Conservation (phyloP, 2,113 vertebrate genomes). For the Hydrolagus affinis region DNA sequence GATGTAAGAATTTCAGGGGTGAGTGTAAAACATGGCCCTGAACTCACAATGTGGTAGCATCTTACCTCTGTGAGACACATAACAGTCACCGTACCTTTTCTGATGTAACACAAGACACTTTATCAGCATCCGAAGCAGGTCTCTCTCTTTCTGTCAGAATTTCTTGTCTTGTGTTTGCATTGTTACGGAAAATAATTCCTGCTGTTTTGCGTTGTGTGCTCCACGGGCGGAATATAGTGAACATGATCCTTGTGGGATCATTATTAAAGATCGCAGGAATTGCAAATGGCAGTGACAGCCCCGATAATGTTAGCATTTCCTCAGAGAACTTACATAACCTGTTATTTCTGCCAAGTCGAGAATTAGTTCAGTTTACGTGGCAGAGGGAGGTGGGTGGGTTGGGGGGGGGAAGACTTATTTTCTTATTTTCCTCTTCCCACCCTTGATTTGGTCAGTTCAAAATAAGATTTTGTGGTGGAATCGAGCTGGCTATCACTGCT, state of each 20-base stretch:
- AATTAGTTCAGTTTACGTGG: constrained; percentile 4
- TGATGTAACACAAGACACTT: no score
- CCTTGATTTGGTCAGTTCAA: not conserved
- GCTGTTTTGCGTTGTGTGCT: not conserved
- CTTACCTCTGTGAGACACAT: no score
- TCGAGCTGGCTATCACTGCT: constrained; percentile 32
- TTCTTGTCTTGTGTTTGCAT: not conserved
- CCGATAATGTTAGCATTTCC: not conserved
- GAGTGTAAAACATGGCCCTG: no score
- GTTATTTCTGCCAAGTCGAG: not conserved
- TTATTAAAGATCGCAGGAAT: not conserved
- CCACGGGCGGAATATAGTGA: not conserved
- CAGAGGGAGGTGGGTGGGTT: not conserved
- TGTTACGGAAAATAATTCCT: not conserved
- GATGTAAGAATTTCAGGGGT: not conserved
- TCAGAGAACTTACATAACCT: constrained; percentile 11
- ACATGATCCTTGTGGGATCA: not conserved
- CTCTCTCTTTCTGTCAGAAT: not conserved
- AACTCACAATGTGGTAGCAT: no score
- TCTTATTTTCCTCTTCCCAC: not conserved
- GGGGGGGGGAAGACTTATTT: not conserved
- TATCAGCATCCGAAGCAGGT: not conserved
- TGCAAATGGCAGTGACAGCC: constrained; percentile 4
- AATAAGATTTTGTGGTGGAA: constrained; percentile 28
- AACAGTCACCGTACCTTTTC: no score